These are phyloP conservation scores for Lamellibrachia columna DNA, from an alignment of 2,888 invertebrate species.

Conservation along the genomic window DNA sequence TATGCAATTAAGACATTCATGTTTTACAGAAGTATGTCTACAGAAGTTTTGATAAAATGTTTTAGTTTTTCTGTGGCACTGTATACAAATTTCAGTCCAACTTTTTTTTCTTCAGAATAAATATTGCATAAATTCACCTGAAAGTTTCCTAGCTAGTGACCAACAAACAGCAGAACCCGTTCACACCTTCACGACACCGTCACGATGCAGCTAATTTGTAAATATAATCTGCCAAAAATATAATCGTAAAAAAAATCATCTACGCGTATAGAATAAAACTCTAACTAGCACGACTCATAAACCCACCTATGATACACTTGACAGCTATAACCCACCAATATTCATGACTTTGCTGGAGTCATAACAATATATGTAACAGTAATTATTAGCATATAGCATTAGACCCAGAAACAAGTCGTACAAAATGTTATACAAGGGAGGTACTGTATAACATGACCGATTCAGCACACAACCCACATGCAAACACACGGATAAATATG, in stretches of 20 bases:
- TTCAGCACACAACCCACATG: neutral
- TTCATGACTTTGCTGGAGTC: neutral
- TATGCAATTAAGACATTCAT: neutral
- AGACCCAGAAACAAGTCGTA: neutral
- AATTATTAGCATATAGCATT: neutral
- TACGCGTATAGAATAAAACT: neutral
- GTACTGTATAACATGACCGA: neutral
- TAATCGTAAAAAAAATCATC: neutral
- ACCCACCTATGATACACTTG: neutral
- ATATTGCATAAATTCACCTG: neutral
- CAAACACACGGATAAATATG: neutral
- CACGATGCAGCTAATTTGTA: neutral
- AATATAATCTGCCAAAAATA: slow-evolving; percentile 8
- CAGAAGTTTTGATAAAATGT: neutral
- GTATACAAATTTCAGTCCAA: neutral
- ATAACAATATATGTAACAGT: neutral
- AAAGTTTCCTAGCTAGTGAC: neutral
- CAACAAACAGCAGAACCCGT: neutral
- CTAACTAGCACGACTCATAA: neutral
- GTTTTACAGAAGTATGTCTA: neutral
- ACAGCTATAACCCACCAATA: neutral
- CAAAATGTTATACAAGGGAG: neutral
- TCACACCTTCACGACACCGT: neutral
- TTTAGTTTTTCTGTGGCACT: neutral
- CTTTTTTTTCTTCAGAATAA: neutral